Evolutionary conservation across 2,888 invertebrate species (phyloP).

Genomic region (Exocentrus adspersus): DNA sequence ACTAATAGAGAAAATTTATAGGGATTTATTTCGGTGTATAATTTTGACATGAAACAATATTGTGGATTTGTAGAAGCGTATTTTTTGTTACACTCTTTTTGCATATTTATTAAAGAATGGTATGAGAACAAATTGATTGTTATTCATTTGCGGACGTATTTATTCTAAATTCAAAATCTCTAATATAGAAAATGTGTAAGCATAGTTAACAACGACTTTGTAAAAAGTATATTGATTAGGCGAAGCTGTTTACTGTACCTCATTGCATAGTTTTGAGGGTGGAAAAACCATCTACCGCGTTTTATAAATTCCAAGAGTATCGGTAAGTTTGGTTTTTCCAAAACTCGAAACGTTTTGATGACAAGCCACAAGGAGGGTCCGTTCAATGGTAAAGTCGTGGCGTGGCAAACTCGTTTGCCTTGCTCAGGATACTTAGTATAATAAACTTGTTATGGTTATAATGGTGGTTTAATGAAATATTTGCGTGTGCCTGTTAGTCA

Average conservation of each 20-base stretch:
- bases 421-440: constrained; percentile 38
- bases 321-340: background rate
- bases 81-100: too few relatives aligned
- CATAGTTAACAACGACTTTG: background rate
- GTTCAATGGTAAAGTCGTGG: constrained; percentile 21
- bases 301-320: background rate
- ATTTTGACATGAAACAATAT: too few relatives aligned
- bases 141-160: constrained; percentile 37
- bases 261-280: background rate
- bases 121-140: constrained; percentile 28
- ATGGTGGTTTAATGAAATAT: constrained; percentile 57
- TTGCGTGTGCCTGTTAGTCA: constrained; percentile 79
- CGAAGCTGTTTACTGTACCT: constrained; percentile 33
- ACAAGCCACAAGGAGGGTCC: constrained; percentile 22
- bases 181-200: constrained; percentile 5
- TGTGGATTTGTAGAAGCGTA: too few relatives aligned
- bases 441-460: constrained; percentile 29
- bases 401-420: constrained; percentile 12
- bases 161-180: constrained; percentile 27
- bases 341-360: background rate
- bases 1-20: too few relatives aligned
- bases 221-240: constrained; percentile 19
- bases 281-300: background rate
- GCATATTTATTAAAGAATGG: too few relatives aligned
- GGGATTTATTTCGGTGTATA: too few relatives aligned